Conservation (phyloP, 1,140 invertebrate species). For the Cataglyphis hispanica region DNA sequence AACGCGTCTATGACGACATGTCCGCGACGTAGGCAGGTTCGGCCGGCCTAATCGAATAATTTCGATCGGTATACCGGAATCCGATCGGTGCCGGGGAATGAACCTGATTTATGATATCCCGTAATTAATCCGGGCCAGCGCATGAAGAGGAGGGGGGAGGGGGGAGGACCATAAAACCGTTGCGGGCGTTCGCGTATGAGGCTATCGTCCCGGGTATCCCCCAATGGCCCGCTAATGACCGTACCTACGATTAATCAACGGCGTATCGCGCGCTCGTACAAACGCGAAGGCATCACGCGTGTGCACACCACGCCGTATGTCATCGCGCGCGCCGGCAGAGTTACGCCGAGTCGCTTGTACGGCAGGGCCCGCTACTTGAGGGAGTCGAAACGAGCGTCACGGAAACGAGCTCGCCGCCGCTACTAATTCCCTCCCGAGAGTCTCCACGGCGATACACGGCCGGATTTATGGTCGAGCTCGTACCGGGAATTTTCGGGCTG, state of each 20-base stretch:
- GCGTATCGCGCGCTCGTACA: slow-evolving; percentile 34
- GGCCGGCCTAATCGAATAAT: slow-evolving; percentile 58
- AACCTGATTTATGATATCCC: slow-evolving; percentile 77
- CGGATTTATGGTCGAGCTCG: slow-evolving; percentile 58
- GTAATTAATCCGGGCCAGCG: slow-evolving; percentile 77
- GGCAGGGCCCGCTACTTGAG: background rate
- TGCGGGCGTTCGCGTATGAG: slow-evolving; percentile 66
- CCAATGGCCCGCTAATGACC: slow-evolving; percentile 79
- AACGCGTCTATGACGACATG: slow-evolving; percentile 41
- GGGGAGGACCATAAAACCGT: slow-evolving; percentile 56
- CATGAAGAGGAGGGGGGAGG: slow-evolving; percentile 17
- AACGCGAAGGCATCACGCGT: background rate
- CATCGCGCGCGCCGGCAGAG: slow-evolving; percentile 18
- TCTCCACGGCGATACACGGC: slow-evolving; percentile 31
- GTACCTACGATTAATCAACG: slow-evolving; percentile 79
- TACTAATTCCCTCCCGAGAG: slow-evolving; percentile 48
- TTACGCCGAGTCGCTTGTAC: background rate
- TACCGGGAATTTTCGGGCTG: slow-evolving; percentile 50
- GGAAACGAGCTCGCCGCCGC: slow-evolving; percentile 31
- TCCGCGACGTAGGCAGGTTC: slow-evolving; percentile 13
- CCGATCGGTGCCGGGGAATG: slow-evolving; percentile 35
- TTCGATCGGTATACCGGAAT: slow-evolving; percentile 53
- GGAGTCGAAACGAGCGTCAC: slow-evolving; percentile 36
- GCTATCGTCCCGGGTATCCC: slow-evolving; percentile 75
- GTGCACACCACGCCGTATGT: slow-evolving; percentile 37